Evolutionary conservation across 1,140 invertebrate species (phyloP), one percentile per base, ranked within the genome.

Genomic region (Drosophila bipectinata): DNA sequence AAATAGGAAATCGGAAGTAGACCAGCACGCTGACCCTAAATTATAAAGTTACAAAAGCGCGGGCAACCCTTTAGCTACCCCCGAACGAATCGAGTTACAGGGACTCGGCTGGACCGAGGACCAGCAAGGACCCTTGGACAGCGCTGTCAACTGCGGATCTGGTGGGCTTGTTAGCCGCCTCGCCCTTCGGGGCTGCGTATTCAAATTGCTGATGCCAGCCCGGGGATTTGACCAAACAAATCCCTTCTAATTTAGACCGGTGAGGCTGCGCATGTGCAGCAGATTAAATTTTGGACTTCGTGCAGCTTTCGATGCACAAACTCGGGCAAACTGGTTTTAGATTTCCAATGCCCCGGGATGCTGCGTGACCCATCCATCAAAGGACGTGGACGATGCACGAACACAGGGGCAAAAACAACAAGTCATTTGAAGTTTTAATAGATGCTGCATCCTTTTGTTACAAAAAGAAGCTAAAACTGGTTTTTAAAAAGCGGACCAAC

Each of bases 401-500:
- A 28, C 26, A 28, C 48, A 62, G 63, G 63, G 83, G 55, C 68
- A 56, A 68, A 80, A 84, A 80, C 69, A 81, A 87, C 82, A 87
- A 85, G 83, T 84, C 81, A 84, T 84, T 84, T 85, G 79, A 85
- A 85, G 78, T 79, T 85, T 78, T 72, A 85, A 85, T 85, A 85
- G 83, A 87, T 71, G 82, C 77, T 85, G 75, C 83, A 85, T 82
- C 83, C 82, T 88, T 87, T 82, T 78, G 64, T 77, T 62, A 48
- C 44, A 47, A 67, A 77, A 68, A 81, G 47, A 54, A 64, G 45
- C 41, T 61, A 76, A 68, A 85, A 85, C 82, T 87, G 82, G 82
- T 85, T 85, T 63, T 57, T 58, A 56, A 63, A 45, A 44, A 18
- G 52, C 64, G 51, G 57, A 53, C 52, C 77, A 79, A 81, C 82